Evolutionary conservation across 2,797 vertebrate genomes (phyloP), one percentile per base, ranked within the genome.

Genomic region (Pristis pectinata): DNA sequence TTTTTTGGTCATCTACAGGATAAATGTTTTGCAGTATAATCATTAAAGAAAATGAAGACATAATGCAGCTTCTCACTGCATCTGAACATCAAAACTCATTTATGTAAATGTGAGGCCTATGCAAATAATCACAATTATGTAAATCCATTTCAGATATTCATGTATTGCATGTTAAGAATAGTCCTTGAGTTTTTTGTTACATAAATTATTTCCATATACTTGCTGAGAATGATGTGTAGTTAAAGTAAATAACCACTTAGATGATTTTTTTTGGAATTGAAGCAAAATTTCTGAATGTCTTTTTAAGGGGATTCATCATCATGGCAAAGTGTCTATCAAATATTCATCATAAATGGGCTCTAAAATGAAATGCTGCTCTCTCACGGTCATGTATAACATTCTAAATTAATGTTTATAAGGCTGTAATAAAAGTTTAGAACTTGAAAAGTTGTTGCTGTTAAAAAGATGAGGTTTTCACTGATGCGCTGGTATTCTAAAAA

Each of bases 11-110:
- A 67, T 41, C 41, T 67, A 24, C 17, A 24, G 22, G 87, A 67
- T 91, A 91, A 91, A 67, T 91, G 87, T 19, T 67, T 91, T 91
- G 87, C n/a, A 41, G 87, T 59, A 87, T 87, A n/a, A 87, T 87
- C 30, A 61, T 87, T 87, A 91, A 91, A 91, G n/a, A 41, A 91
- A 91, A 91, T 91, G n/a, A 67, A 91, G 17, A 91, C n/a, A 91
- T 67, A 67, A 91, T 91, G n/a, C 19, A 91, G 87, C 37, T 64
- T 67, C 61, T 41, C 19, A 37, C 87, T 91, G 59, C n/a, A 41
- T 11, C 24, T 41, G 87, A 91, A 91, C 87, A 91, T 91, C 87
- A 91, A 91, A 91, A 91, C 87, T 91, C 61, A 91, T 91, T 91
- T 67, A 91, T 91, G 87, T 67, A 91, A 91, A 91, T 91, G 61